Evolutionary conservation across 2,113 vertebrate species (phyloP), one percentile per base, ranked within the genome.

Genomic region (Gymnorhina tibicen): DNA sequence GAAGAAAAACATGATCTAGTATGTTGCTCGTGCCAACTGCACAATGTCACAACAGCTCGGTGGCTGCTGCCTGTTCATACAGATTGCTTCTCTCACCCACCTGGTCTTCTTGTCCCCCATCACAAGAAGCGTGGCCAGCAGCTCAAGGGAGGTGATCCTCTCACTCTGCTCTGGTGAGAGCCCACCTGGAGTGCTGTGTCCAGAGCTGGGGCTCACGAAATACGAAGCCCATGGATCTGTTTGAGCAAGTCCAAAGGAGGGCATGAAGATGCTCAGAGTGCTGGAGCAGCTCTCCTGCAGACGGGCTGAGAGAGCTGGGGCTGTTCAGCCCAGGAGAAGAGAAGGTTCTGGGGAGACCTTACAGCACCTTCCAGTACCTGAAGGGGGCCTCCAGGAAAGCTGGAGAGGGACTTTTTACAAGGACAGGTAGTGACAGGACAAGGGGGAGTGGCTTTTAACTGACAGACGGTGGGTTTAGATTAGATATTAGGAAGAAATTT

Each of bases 11-110:
- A 11, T 33, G 14, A 4, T 46, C 46, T 23, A 41, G 2, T 10
- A 2, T 42, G 30, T 35, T 49, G 67, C 23, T 42, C 4, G 5
- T 39, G 33, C 46, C 37, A n/a, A 15, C 46, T 78, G 35, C 32
- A 7, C 20, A 10, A 7, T 2, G 12, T 73, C 44, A 30, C 33
- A 64, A 35, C 39, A 68, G 32, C 39, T 49, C 16, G 22, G 21
- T 67, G 69, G n/a, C 47, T 42, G 18, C 33, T 82, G 33, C n/a
- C 32, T 60, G 28, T 26, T 39, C 13, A 4, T 23, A 15, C 1
- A 5, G 0, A 0, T 10, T 55, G 60, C 46, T 46, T 69, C 24
- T 55, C 26, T 69, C 22, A 8, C 6, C 27, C n/a, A 13, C n/a
- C 20, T 32, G 32, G 24, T 42, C 47, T n/a, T 75, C 16, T 30